Evolutionary conservation across 2,797 vertebrate genomes (phyloP).

Genomic region (Adelosebastes latens): DNA sequence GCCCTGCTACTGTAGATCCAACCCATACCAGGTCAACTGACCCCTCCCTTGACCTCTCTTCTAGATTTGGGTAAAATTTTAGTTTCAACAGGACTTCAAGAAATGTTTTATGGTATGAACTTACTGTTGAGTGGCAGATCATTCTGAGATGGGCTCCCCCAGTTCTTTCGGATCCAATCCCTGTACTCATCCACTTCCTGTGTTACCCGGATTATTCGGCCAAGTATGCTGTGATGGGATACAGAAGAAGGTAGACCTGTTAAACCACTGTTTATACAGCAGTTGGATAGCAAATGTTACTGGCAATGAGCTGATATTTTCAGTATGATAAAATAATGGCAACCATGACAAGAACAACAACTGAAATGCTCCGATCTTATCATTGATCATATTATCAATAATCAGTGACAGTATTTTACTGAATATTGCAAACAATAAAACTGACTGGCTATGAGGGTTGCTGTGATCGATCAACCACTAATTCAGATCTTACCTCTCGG

Average conservation of each 20-base stretch:
- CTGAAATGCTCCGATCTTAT: not conserved
- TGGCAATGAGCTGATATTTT: not conserved
- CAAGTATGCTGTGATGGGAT: conserved; percentile 87
- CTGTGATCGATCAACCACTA: not conserved
- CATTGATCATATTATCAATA: not conserved
- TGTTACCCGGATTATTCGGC: conserved; percentile 96
- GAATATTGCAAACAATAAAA: not conserved
- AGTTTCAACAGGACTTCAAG: not conserved
- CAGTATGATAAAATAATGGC: not conserved
- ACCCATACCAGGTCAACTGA: not conserved
- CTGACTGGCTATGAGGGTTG: not conserved
- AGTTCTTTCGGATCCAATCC: conserved; percentile 95
- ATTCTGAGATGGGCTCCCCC: conserved; percentile 88
- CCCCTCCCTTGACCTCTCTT: not conserved
- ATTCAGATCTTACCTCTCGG: conserved; percentile 87
- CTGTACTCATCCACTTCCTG: conserved; percentile 95
- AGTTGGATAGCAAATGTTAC: not conserved
- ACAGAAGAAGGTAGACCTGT: not conserved
- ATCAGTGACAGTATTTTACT: not conserved
- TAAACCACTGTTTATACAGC: not conserved
- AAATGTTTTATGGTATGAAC: conserved; percentile 26
- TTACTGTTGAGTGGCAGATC: conserved; percentile 90
- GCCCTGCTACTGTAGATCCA: not conserved
- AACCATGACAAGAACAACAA: not conserved
- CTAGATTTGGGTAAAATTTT: not conserved